Conservation (phyloP, 2,888 invertebrate genomes). For the Cantharis nigra region DNA sequence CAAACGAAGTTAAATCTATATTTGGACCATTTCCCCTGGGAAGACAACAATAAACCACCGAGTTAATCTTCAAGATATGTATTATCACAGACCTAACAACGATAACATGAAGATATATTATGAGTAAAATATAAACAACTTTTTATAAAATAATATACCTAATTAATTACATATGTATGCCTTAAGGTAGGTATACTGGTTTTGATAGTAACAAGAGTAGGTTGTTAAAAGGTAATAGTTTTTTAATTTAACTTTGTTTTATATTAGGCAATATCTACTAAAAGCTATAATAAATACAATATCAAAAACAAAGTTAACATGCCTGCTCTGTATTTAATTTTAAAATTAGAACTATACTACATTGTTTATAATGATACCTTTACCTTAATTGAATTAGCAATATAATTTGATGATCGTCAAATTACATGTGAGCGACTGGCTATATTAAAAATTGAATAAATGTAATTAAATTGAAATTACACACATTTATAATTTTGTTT, state of each 20-base stretch:
- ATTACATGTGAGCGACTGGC: background rate
- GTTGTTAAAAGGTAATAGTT: background rate
- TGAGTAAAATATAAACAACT: too few relatives aligned
- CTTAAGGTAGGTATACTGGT: too few relatives aligned
- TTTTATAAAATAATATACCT: too few relatives aligned
- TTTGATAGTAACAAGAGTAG: too few relatives aligned
- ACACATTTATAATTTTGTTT: background rate
- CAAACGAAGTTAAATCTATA: too few relatives aligned
- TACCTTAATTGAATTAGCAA: background rate
- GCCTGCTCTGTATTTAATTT: background rate
- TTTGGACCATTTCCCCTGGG: too few relatives aligned
- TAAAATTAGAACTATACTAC: background rate
- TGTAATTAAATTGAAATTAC: background rate
- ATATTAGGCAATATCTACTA: background rate
- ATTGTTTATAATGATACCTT: background rate
- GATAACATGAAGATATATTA: too few relatives aligned
- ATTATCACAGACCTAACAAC: too few relatives aligned
- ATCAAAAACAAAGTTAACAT: background rate
- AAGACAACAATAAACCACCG: too few relatives aligned
- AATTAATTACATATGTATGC: too few relatives aligned
- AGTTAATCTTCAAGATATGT: too few relatives aligned
- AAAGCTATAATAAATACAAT: background rate
- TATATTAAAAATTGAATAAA: background rate
- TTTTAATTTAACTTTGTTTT: background rate
- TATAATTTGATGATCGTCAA: background rate